Evolutionary conservation across 1,140 invertebrate genomes (phyloP).

Genomic region (Drosophila pseudoananassae): DNA sequence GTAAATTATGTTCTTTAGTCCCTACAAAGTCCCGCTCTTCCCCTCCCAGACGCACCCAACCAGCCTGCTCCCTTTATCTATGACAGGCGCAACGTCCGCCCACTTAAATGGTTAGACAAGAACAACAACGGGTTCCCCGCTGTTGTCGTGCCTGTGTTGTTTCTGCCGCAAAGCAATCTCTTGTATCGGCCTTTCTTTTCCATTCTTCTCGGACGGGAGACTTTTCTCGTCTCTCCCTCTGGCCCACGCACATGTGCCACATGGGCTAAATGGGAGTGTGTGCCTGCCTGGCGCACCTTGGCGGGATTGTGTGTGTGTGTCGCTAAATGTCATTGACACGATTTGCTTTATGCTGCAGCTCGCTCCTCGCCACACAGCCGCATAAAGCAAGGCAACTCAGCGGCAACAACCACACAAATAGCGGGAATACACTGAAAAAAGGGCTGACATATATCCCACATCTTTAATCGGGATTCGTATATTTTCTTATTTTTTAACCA

Average conservation of each 20-base stretch:
- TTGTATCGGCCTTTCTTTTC: constrained; percentile 56
- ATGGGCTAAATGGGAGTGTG: background rate
- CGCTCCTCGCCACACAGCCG: constrained; percentile 37
- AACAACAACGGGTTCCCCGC: constrained; percentile 12
- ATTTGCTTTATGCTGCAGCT: constrained; percentile 78
- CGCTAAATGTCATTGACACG: constrained; percentile 80
- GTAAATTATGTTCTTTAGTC: constrained; percentile 56
- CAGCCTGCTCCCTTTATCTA: constrained; percentile 20
- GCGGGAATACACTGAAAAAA: constrained; percentile 4
- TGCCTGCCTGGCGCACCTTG: constrained; percentile 10
- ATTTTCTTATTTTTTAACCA: no score
- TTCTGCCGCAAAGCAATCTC: constrained; percentile 51
- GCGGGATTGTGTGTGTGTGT: constrained; percentile 45
- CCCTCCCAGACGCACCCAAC: background rate
- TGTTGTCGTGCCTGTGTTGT: constrained; percentile 5
- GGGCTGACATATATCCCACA: background rate
- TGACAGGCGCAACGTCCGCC: constrained; percentile 41
- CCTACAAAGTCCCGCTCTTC: constrained; percentile 18
- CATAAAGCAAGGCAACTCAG: constrained; percentile 34
- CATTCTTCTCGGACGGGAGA: constrained; percentile 22
- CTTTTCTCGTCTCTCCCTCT: constrained; percentile 19
- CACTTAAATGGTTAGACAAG: constrained; percentile 44
- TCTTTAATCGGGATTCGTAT: background rate
- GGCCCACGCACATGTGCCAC: constrained; percentile 14
- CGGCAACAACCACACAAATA: constrained; percentile 24